Conservation (phyloP, 2,797 vertebrate genomes). For the Bradypodion ventrale region DNA sequence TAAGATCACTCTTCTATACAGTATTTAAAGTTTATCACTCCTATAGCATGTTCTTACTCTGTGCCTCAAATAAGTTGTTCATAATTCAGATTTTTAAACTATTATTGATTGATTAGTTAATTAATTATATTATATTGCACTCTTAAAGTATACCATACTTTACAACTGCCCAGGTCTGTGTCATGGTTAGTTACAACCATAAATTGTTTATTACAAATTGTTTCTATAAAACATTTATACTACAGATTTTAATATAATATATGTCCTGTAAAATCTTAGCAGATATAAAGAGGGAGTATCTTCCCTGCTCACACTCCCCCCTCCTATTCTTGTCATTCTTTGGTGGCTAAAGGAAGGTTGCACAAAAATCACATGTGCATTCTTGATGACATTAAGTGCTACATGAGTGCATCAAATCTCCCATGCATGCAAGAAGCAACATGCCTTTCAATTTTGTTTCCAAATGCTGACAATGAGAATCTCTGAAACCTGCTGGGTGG, state of each 20-base stretch:
- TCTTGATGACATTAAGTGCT: not conserved
- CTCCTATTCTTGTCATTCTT: no score
- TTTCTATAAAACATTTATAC: slow-evolving; percentile 25
- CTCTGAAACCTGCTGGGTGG: not conserved
- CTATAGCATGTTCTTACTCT: not conserved
- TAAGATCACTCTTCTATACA: slow-evolving; percentile 31
- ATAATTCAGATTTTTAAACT: slow-evolving; percentile 11
- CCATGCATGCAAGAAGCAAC: not conserved
- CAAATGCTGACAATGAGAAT: not conserved
- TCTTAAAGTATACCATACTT: slow-evolving; percentile 17
- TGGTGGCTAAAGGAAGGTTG: not conserved
- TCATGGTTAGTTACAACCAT: not conserved
- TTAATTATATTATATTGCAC: slow-evolving; percentile 34
- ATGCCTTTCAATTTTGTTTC: not conserved
- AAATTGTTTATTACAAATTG: slow-evolving; percentile 10
- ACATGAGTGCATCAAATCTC: not conserved
- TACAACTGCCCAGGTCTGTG: not conserved
- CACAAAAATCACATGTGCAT: not conserved
- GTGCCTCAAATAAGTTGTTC: slow-evolving; percentile 8
- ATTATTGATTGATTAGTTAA: no score
- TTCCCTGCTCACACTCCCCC: not conserved
- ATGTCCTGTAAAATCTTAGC: not conserved
- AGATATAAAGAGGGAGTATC: not conserved
- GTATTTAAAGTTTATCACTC: slow-evolving; percentile 33
- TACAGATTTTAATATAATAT: slow-evolving; percentile 8